Conservation (phyloP, 2,888 invertebrate species). For the Ochropleura leucogaster region DNA sequence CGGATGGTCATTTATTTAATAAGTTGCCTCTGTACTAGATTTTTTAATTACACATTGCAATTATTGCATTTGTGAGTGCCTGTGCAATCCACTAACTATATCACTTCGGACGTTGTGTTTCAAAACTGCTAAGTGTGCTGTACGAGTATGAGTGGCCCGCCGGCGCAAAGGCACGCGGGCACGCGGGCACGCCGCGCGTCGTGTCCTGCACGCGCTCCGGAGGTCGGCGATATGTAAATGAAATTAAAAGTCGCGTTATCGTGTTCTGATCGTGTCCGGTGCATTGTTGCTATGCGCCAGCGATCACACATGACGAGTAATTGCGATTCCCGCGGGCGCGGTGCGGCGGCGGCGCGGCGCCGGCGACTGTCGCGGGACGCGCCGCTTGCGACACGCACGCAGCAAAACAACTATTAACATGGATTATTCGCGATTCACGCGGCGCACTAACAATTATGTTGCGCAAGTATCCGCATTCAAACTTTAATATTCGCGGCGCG, state of each 20-base stretch:
- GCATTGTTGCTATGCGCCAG: slow-evolving; percentile 68
- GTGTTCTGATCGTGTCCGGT: slow-evolving; percentile 65
- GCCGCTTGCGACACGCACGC: slow-evolving; percentile 67
- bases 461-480: slow-evolving; percentile 78
- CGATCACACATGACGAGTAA: slow-evolving; percentile 63
- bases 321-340: slow-evolving; percentile 60
- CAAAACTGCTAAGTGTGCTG: slow-evolving; percentile 48
- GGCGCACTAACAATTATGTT: slow-evolving; percentile 79
- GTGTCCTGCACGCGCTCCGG: slow-evolving; percentile 40
- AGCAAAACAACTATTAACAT: slow-evolving; percentile 61
- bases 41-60: slow-evolving; percentile 60
- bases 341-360: slow-evolving; percentile 27
- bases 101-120: slow-evolving; percentile 44
- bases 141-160: slow-evolving; percentile 25
- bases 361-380: slow-evolving; percentile 56
- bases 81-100: slow-evolving; percentile 59
- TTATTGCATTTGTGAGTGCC: slow-evolving; percentile 48
- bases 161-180: slow-evolving; percentile 6
- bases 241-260: slow-evolving; percentile 59
- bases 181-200: slow-evolving; percentile 18
- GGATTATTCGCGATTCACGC: slow-evolving; percentile 76
- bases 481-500: slow-evolving; percentile 75
- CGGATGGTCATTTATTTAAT: slow-evolving; percentile 42
- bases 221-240: slow-evolving; percentile 63
- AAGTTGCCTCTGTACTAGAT: slow-evolving; percentile 53